Percentiles rank a stretch among this genome's conserved stretches.
phyloP scores from a whole-genome alignment of 2,888 invertebrate species.

The Agrypnus murinus region DNA sequence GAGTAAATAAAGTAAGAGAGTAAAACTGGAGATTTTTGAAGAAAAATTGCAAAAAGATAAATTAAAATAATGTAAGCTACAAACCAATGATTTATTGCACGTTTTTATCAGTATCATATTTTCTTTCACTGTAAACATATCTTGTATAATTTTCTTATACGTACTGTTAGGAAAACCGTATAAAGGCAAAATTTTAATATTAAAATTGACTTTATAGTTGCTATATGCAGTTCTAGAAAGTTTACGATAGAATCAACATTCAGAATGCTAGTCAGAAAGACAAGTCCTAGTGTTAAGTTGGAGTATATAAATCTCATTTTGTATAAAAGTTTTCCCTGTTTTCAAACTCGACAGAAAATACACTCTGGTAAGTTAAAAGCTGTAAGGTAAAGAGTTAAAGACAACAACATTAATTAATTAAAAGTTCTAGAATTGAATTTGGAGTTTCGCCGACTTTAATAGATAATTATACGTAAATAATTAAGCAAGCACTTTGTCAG shows the following conservation, averaged over 20 bases:
- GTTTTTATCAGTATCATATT: too few relatives aligned
- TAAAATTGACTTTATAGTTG: slow-evolving; percentile 29
- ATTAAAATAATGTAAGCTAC: too few relatives aligned
- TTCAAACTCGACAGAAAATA: slow-evolving; percentile 10
- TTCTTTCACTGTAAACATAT: too few relatives aligned
- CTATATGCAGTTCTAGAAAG: not conserved
- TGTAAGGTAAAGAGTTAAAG: slow-evolving; percentile 16
- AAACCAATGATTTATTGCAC: too few relatives aligned
- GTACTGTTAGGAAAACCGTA: too few relatives aligned
- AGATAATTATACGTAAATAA: not conserved
- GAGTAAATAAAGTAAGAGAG: too few relatives aligned
- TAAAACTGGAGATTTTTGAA: too few relatives aligned
- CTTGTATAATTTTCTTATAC: too few relatives aligned
- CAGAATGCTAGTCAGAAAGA: slow-evolving; percentile 5
- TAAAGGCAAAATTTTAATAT: slow-evolving; percentile 4
- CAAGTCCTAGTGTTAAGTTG: slow-evolving; percentile 17
- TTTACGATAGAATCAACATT: slow-evolving; percentile 13
- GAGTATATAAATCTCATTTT: slow-evolving; percentile 23
- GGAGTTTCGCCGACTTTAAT: not conserved
- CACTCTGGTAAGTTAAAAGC: slow-evolving; percentile 3
- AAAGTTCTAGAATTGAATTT: not conserved
- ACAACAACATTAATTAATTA: slow-evolving; percentile 10
- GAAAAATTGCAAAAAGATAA: too few relatives aligned
- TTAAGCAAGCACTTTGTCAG: too few relatives aligned
- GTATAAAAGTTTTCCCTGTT: slow-evolving; percentile 16